Conservation (phyloP, 2,113 vertebrate genomes). For the Poeciliopsis turrubarensis region DNA sequence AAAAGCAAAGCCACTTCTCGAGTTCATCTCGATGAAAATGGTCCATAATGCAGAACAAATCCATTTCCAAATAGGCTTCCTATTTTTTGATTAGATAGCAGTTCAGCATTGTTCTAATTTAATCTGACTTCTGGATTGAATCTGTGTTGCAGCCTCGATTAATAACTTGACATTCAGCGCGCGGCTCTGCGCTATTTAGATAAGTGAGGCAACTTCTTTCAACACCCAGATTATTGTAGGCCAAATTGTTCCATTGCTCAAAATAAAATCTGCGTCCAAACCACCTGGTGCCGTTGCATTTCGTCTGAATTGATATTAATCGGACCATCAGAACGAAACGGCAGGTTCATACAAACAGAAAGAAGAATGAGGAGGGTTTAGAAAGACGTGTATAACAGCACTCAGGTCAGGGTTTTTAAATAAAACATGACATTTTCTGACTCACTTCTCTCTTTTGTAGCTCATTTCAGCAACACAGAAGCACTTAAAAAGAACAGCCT, state of each 20-base stretch:
- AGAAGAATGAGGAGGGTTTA: constrained; percentile 27
- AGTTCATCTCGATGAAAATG: constrained; percentile 33
- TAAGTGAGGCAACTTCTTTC: constrained; percentile 71
- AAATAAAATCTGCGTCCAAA: constrained; percentile 67
- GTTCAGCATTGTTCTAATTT: constrained; percentile 65
- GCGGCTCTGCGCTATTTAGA: constrained; percentile 60
- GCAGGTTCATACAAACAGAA: constrained; percentile 3
- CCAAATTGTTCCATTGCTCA: constrained; percentile 76
- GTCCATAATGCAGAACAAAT: constrained; percentile 30
- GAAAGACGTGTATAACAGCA: constrained; percentile 26
- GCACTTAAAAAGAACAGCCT: constrained; percentile 25
- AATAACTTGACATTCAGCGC: constrained; percentile 74
- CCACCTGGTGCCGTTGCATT: constrained; percentile 47
- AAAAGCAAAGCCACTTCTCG: background rate
- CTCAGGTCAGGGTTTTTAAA: constrained; percentile 51
- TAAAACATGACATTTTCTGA: constrained; percentile 67
- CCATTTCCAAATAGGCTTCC: constrained; percentile 41
- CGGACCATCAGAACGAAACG: constrained; percentile 43
- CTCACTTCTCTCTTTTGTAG: constrained; percentile 39
- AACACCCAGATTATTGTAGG: constrained; percentile 55
- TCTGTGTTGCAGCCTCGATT: constrained; percentile 63
- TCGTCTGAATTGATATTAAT: constrained; percentile 74
- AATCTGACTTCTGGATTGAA: constrained; percentile 63
- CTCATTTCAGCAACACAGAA: constrained; percentile 57
- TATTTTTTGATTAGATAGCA: constrained; percentile 58